Conservation (phyloP, 2,113 vertebrate species). For the Protobothrops mucrosquamatus region DNA sequence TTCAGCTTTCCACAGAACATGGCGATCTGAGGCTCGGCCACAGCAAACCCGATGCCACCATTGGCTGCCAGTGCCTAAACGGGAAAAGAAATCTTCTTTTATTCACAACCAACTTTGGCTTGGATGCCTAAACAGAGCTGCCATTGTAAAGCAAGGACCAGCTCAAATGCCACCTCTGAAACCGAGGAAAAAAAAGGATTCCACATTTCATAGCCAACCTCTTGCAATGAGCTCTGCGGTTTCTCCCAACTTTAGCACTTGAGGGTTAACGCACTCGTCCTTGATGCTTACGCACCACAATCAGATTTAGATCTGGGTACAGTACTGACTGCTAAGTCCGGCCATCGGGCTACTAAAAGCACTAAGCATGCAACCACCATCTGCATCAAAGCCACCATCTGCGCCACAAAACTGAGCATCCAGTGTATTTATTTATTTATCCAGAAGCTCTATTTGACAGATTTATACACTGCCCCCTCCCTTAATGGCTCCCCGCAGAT, state of each 20-base stretch:
- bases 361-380: no score
- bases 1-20: constrained; percentile 98
- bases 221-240: background rate
- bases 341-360: background rate
- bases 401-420: background rate
- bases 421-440: background rate
- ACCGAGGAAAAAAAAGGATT: background rate
- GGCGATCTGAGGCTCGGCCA: constrained; percentile 93
- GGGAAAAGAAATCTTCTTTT: constrained; percentile 17
- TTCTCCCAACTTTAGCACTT: background rate
- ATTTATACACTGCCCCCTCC: background rate
- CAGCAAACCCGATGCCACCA: constrained; percentile 87
- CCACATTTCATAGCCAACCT: background rate
- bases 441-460: background rate
- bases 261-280: background rate
- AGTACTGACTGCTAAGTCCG: background rate
- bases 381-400: background rate
- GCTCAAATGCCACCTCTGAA: no score
- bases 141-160: background rate
- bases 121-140: background rate
- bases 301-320: background rate
- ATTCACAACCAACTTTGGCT: background rate
- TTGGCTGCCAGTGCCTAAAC: constrained; percentile 89
- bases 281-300: background rate
- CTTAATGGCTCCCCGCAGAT: background rate